Base-by-base conservation (phyloP, 2,113 vertebrate species). In the Phyllostomus discolor region DNA sequence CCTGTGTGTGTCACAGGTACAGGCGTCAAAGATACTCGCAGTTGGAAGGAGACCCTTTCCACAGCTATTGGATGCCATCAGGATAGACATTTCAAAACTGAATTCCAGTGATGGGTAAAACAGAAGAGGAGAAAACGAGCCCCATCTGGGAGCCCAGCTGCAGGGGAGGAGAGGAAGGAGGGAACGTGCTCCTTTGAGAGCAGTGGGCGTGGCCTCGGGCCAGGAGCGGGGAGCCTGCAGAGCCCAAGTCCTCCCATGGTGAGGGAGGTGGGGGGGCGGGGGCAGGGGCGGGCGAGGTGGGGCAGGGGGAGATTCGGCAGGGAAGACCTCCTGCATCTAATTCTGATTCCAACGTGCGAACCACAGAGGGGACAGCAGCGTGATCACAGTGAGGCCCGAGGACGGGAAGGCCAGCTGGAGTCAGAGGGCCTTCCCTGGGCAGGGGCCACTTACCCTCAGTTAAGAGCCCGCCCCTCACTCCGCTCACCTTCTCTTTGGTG, bases 261-360 rank as follows among this genome's bases (percentile, higher is more conserved):
- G 15, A 69, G 62, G 11, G 48, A 22, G 78, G 41, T 0, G 14
- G 4, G 20, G 62, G 35, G 5, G 28, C 4, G 69, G 10, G 8
- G 0, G 10, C 5, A 26, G 62, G 35, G 5, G 28, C n/a, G 69
- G 10, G 8, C 0, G 10, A 43, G 52, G 2, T 1, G 10, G 6
- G 5, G 59, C 26, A 62, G 59, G 59, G 24, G 54, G 54, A 24
- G 54, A 6, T 4, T 50, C 43, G 54, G 75, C 48, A 80, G 12
- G 2, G 2, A 78, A 91, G 64, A 10, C 38, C 20, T 79, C 22
- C 52, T 26, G 78, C 26, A 19, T 26, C 15, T 59, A 16, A 46
- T 67, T 88, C 35, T 67, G 19, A 91, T n/a, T 73, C 66, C 70
- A 66, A 35, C 17, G 17, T 1, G n/a, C 24, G 28, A 66, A 57